Percentiles rank a stretch among this genome's conserved stretches.
These are phyloP conservation scores for Paracentrotus lividus DNA, from an alignment of 53 echinoderm and acorn worm genomes.

Conservation along the genomic window DNA sequence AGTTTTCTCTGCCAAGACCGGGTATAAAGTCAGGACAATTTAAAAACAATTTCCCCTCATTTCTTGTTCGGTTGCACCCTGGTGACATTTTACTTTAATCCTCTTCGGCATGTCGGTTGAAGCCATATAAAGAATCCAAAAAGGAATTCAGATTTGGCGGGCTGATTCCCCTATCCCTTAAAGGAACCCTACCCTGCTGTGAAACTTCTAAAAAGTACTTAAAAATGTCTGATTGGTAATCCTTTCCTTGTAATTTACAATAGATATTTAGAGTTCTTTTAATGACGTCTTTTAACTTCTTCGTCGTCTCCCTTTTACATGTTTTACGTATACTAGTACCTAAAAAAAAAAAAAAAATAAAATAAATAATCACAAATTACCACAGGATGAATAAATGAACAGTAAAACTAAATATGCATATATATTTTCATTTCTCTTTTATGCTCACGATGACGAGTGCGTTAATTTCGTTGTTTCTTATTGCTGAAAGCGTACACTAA, in stretches of 20 bases:
- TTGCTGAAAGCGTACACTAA: no score
- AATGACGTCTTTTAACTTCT: no score
- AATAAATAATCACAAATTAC: no score
- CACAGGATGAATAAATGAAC: no score
- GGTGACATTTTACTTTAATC: conserved; percentile 68
- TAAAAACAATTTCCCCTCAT: conserved; percentile 64
- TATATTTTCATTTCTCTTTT: no score
- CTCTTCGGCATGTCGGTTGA: conserved; percentile 31
- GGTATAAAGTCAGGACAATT: conserved; percentile 53
- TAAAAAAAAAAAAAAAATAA: no score
- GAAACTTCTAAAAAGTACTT: not conserved
- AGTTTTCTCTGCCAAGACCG: conserved; percentile 51
- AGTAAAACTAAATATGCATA: no score
- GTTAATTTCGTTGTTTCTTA: no score
- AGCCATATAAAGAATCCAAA: conserved; percentile 39
- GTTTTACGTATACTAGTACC: no score
- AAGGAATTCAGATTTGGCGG: conserved; percentile 58
- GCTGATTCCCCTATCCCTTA: conserved; percentile 32
- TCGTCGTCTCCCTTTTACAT: not conserved
- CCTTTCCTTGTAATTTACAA: not conserved
- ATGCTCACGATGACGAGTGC: no score
- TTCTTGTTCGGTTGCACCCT: conserved; percentile 51
- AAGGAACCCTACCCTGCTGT: conserved; percentile 31
- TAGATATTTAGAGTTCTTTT: conserved; percentile 8
- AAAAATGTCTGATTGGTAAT: conserved; percentile 16